Evolutionary conservation across 2,113 vertebrate genomes (phyloP), one percentile per base, ranked within the genome.

Genomic region (Alectura lathami): DNA sequence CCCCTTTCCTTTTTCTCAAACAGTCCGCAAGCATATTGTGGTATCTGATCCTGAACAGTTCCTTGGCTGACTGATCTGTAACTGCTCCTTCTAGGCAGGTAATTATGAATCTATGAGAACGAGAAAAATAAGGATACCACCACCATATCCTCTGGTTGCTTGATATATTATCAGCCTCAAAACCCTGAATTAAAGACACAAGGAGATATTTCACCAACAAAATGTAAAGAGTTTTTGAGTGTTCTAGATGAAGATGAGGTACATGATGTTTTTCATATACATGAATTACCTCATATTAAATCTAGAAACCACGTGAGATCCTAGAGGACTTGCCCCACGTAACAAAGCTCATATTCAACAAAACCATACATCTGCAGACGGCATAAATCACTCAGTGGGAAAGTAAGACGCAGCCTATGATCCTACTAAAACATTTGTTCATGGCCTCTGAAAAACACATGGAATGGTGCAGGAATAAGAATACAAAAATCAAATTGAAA

Each of bases 1-100:
- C 5, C 17, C 42, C 11, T 66, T 66, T 8, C 30, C 14, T 30
- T n/a, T 40, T 36, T 45, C 6, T 57, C 16, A 2, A 11, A 9
- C 1, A 53, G 32, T 3, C 32, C 1, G 0, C 17, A 36, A 16
- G 23, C 4, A 8, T 11, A 32, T 9, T n/a, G 13, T 34, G 82
- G 43, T 36, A 48, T 23, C 43, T 48, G 59, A 69, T 8, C 20
- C 72, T 57, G 12, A 3, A 14, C 53, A 83, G 26, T 26, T 40
- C 40, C 26, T 11, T 69, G 45, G 18, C 34, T 36, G 43, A 32
- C 17, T 69, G 56, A 78, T 64, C 45, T 42, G 17, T 18, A 79
- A 42, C 34, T n/a, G 5, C 27, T 73, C 38, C 32, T 87, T 22
- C 48, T 60, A 86, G 13, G 12, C 0, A 69, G 26, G 36, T n/a